Base-by-base conservation (phyloP, 2,888 invertebrate genomes). In the Drosophila yooni region DNA sequence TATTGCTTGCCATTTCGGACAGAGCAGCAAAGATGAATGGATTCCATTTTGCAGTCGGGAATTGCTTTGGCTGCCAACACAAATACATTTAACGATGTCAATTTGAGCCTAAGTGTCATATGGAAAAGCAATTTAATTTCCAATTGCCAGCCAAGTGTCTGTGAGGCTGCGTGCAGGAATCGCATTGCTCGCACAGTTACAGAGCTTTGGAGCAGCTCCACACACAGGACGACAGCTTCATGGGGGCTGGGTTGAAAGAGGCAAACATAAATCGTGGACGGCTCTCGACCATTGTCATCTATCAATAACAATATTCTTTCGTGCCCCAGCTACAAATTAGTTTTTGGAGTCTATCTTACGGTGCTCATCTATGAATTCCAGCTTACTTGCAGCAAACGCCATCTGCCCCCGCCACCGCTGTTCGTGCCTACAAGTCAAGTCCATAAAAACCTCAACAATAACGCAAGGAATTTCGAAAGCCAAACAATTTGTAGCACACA, bases 401-500 rank as follows among this genome's bases (percentile, higher is more conserved):
- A 25, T 51, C 1, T 8, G 13, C 0, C 48, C 34, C n/a, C 40
- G 38, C 40, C 40, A 13, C 43, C 43, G 29, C 34, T 27, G 10
- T 50, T 27, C 18, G 18, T 27, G 13, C 56, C 38, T n/a, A 1
- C 60, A 40, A 50, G 27, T 51, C 62, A 63, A 74, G 75, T 81
- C 87, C 75, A 86, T 85, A 82, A 84, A 84, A 88, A 87, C 82
- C 80, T 79, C 75, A 77, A 86, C 82, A 85, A 89, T 76, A 89
- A 88, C 72, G 73, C 70, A 59, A 79, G 70, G 78, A 88, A 89
- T 87, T 84, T 86, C 64, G 58, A 80, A 87, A 87, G 80, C 89
- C 80, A 87, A 82, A 88, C 89, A 87, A 86, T 86, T 86, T 88
- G 88, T 82, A 85, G 80, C 82, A 84, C 76, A 87, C 79, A 78